Evolutionary conservation across 2,888 invertebrate genomes (phyloP).

Genomic region (Ariolimax columbianus): DNA sequence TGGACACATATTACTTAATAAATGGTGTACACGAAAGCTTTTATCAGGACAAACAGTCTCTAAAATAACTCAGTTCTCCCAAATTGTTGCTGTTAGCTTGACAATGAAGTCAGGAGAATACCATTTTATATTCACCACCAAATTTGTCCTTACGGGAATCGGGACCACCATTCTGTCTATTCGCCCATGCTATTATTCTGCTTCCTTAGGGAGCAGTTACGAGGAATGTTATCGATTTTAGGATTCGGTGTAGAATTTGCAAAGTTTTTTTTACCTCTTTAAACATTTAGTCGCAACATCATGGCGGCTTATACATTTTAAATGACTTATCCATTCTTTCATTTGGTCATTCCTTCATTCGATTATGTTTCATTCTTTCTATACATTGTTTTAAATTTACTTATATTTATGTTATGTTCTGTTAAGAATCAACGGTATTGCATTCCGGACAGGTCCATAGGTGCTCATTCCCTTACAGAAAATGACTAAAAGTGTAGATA

Average conservation of each 20-base stretch:
- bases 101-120: slow-evolving; percentile 3
- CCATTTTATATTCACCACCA: slow-evolving; percentile 14
- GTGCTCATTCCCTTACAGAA: too few relatives aligned
- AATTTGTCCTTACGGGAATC: not conserved
- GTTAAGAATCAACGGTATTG: too few relatives aligned
- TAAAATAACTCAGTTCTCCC: not conserved
- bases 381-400: too few relatives aligned
- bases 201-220: slow-evolving; percentile 1
- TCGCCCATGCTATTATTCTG: not conserved
- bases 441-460: too few relatives aligned
- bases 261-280: slow-evolving; percentile 19
- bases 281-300: not conserved
- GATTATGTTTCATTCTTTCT: too few relatives aligned
- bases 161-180: not conserved
- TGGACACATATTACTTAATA: too few relatives aligned
- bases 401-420: too few relatives aligned
- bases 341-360: too few relatives aligned
- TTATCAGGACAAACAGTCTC: not conserved
- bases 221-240: not conserved
- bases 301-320: not conserved
- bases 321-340: too few relatives aligned
- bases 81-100: not conserved
- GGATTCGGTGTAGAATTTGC: slow-evolving; percentile 1
- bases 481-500: too few relatives aligned
- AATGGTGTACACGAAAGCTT: too few relatives aligned